Evolutionary conservation across 2,888 invertebrate species (phyloP), one percentile per base, ranked within the genome.

Genomic region (Rhimphoctona megacephalus): DNA sequence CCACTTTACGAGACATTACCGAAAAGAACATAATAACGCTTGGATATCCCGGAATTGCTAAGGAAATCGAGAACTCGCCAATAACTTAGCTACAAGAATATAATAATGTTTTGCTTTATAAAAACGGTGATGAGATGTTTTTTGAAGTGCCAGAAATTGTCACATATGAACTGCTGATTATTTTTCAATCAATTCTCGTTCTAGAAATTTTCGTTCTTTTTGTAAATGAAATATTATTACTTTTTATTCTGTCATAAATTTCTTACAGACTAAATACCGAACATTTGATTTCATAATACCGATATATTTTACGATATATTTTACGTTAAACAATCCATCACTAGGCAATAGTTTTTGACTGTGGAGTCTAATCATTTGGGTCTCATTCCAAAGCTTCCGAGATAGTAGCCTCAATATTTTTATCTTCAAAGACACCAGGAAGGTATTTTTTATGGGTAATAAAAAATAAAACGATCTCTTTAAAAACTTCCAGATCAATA

Each of bases 1-100:
- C 76, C 81, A 69, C 54, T 85, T 77, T 85, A 43, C 81, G 76
- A 57, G 30, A 61, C 72, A 22, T 69, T 74, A 64, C 79, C 22
- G 49, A 80, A 84, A 74, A 80, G 74, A 30, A 49, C 69, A 36
- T 49, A 77, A 72, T 46, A 39, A 33, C 22, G 25, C 70, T 80
- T 52, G 46, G 49, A 64, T 64, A 17, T 69, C 33, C 14, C 11
- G 2, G 43, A 11, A 1, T 11, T 14, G 2, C 70, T n/a, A 25
- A 25, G 25, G 57, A 25, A 25, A 57, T 57, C 57, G 25, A 57
- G 25, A 57, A 57, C 7, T 54, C 8, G 8, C 9, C 54, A 57
- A 25, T 57, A 0, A 25, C 25, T 57, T 57, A 25, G 57, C 25
- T 25, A 57, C 25, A 6, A 57, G 1, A 57, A 25, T 4, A 25